Conservation (phyloP, 1,140 invertebrate genomes). For the Drusus annulatus region DNA sequence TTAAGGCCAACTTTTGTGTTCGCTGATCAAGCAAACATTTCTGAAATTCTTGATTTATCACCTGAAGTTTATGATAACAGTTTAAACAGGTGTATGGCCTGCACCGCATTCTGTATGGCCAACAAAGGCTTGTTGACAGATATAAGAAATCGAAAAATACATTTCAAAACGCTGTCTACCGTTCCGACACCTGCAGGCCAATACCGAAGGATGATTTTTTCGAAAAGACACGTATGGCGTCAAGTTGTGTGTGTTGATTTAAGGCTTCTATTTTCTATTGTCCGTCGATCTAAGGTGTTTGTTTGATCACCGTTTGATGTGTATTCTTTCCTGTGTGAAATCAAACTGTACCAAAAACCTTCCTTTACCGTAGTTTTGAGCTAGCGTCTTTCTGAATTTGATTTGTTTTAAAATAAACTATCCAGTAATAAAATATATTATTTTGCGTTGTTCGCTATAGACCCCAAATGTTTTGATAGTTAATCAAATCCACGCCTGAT, state of each 20-base stretch:
- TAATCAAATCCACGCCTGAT: too few species aligned
- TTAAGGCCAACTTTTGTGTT: too few species aligned
- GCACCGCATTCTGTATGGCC: background rate
- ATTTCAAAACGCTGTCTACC: background rate
- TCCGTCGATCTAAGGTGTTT: background rate
- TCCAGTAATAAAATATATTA: too few species aligned
- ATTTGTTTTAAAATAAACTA: too few species aligned
- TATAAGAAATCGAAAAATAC: conserved; percentile 2
- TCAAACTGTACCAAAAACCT: too few species aligned
- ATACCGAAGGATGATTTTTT: background rate
- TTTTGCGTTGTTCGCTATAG: too few species aligned
- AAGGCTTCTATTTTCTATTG: background rate
- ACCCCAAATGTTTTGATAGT: too few species aligned
- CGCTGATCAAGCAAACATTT: conserved; percentile 15
- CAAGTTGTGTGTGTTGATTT: background rate
- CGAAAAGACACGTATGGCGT: background rate
- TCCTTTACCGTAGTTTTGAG: too few species aligned
- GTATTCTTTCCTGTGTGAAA: too few species aligned
- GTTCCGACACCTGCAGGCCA: background rate
- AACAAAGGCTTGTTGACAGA: background rate
- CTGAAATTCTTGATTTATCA: conserved; percentile 16
- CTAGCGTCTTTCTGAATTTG: too few species aligned
- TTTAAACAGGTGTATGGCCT: conserved; percentile 8
- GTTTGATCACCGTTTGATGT: too few species aligned
- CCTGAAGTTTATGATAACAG: background rate